A percentile compares a stretch with the other conserved stretches of the same genome.
Evolutionary conservation across 2,888 invertebrate genomes (phyloP).

Genomic region (Hemaris fuciformis): DNA sequence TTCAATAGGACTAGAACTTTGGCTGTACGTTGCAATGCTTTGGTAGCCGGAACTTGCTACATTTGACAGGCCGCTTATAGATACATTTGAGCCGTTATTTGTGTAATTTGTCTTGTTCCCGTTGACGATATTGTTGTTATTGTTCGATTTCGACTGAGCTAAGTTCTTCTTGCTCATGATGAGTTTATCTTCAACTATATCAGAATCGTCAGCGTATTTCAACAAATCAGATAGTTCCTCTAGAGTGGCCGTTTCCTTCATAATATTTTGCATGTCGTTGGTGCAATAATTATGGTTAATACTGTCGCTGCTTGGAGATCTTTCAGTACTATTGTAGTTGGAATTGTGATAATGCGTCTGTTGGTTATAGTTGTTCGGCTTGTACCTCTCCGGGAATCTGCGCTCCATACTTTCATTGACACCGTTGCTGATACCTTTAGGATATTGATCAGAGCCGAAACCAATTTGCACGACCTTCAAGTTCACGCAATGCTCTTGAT

Average conservation of each 20-base stretch:
- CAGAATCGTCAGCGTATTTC: slow-evolving; percentile 89
- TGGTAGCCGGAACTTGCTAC: slow-evolving; percentile 94
- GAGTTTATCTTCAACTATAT: slow-evolving; percentile 75
- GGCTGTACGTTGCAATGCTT: slow-evolving; percentile 93
- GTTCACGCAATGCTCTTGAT: slow-evolving; percentile 78
- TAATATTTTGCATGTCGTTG: slow-evolving; percentile 70
- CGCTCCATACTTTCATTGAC: slow-evolving; percentile 71
- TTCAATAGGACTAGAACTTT: slow-evolving; percentile 92
- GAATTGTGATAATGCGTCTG: slow-evolving; percentile 66
- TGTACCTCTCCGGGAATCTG: slow-evolving; percentile 77
- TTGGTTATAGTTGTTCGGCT: slow-evolving; percentile 68
- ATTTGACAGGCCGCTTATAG: slow-evolving; percentile 89
- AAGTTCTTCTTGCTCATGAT: slow-evolving; percentile 75
- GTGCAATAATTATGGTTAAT: slow-evolving; percentile 73
- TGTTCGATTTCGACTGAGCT: slow-evolving; percentile 65
- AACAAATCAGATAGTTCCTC: slow-evolving; percentile 87
- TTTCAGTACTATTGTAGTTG: slow-evolving; percentile 65
- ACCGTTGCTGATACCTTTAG: slow-evolving; percentile 78
- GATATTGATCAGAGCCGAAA: slow-evolving; percentile 81
- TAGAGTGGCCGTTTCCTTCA: slow-evolving; percentile 82
- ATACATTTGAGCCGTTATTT: slow-evolving; percentile 89
- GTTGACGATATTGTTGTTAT: slow-evolving; percentile 69
- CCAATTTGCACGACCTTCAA: slow-evolving; percentile 84
- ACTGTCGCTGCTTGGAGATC: slow-evolving; percentile 72
- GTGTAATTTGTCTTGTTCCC: slow-evolving; percentile 70